Conservation (phyloP, 53 echinoderm and acorn worm genomes). For the Astropecten irregularis region DNA sequence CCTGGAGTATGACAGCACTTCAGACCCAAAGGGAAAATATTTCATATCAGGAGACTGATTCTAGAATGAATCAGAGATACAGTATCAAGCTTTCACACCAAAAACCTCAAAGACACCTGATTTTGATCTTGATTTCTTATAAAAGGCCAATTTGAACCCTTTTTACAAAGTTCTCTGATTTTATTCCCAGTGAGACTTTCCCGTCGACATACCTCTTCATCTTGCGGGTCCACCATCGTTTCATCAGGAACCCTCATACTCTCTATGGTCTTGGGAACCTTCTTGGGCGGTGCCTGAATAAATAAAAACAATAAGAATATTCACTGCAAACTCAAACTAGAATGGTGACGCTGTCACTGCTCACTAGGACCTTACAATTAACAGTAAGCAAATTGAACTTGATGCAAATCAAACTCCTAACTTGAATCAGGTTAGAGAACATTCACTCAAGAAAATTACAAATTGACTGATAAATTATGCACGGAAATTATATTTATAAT, state of each 20-base stretch:
- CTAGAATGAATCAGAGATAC: no score
- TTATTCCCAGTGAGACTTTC: no score
- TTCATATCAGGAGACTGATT: no score
- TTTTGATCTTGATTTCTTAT: no score
- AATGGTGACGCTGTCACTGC: not conserved
- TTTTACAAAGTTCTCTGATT: no score
- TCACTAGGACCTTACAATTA: not conserved
- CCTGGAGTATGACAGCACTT: no score
- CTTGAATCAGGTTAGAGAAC: not conserved
- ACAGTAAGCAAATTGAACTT: not conserved
- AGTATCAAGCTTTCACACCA: no score
- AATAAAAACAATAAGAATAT: not conserved
- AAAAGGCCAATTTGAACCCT: no score
- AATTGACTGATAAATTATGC: not conserved
- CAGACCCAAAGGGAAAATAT: no score
- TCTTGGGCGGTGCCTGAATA: conserved; percentile 80
- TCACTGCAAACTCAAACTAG: not conserved
- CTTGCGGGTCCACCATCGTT: conserved; percentile 95
- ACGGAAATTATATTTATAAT: not conserved
- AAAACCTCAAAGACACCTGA: no score
- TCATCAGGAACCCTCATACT: conserved; percentile 95
- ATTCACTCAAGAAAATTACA: not conserved
- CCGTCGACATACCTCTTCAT: conserved; percentile 98
- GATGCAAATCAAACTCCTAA: not conserved
- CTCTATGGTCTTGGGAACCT: conserved; percentile 94